Base-by-base conservation (phyloP, 2,888 invertebrate genomes). In the Pandemis cinnamomeana region DNA sequence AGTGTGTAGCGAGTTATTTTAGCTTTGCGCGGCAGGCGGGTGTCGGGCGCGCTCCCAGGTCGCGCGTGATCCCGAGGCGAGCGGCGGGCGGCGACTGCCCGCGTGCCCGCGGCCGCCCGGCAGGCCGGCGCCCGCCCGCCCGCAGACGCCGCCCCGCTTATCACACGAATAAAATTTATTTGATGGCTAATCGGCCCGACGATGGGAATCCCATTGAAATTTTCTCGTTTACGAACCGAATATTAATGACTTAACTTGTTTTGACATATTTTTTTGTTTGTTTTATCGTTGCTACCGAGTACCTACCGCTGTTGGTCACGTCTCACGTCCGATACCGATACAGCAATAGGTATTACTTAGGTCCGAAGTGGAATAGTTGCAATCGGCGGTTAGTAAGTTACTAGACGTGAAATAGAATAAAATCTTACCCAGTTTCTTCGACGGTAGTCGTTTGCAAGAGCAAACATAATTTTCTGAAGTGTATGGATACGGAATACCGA, bases 81-180 rank as follows among this genome's bases (percentile, higher is more conserved):
- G 82, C 87, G 89, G 81, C 87, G 86, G 87, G 86, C 86, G 90
- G 87, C 85, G 87, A 92, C 92, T 92, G 69, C 55, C 20, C 53
- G 90, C 58, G 27, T 0, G 27, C 27, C 58, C 90, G 88, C 91
- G 91, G 7, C 44, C 7, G 44, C 44, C 44, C 44, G 44, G 84
- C 91, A 86, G 84, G 84, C 79, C 88, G 91, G 91, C 92, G 91
- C 91, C 91, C 87, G 86, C 86, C 88, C 87, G 69, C 75, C 75
- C 76, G 75, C 73, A 74, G 77, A 73, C 78, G 75, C 63, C 86
- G 88, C 90, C 89, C 90, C 89, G 81, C 91, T 91, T 91, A 91
- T 92, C 92, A 92, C 90, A 83, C 87, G 87, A 92, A 91, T 92
- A 89, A 92, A 92, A 92, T 92, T 90, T 90, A 92, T 93, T 91